Conservation (phyloP, 2,888 invertebrate species). For the Sinopyrophorus schimmeli region DNA sequence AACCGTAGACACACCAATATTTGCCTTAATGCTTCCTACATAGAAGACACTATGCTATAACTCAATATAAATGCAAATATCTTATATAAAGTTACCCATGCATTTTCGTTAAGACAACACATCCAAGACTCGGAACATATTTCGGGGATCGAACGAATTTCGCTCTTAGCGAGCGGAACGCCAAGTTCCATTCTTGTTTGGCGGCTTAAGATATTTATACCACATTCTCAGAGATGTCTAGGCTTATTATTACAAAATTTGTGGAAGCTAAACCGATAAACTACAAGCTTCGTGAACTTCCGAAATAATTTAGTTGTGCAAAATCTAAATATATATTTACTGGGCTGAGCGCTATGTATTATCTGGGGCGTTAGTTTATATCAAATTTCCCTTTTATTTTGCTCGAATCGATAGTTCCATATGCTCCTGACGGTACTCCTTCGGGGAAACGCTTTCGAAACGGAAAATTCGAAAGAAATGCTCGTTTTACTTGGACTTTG, state of each 20-base stretch:
- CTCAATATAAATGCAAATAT: constrained; percentile 58
- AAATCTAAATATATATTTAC: too few relatives aligned
- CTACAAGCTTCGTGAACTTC: constrained; percentile 16
- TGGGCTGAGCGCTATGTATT: too few relatives aligned
- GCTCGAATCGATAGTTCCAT: too few relatives aligned
- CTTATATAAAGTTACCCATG: constrained; percentile 54
- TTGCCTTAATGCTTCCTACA: constrained; percentile 51
- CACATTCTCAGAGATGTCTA: constrained; percentile 29
- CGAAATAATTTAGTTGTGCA: constrained; percentile 14
- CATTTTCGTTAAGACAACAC: constrained; percentile 55
- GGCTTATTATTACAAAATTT: constrained; percentile 33
- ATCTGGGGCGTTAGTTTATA: too few relatives aligned
- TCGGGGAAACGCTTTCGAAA: too few relatives aligned
- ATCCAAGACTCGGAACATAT: constrained; percentile 43
- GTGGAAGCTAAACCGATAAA: constrained; percentile 30
- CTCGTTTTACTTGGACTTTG: too few relatives aligned
- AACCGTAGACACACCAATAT: constrained; percentile 54
- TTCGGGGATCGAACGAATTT: constrained; percentile 13
- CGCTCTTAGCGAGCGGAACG: constrained; percentile 3
- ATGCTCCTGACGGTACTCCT: too few relatives aligned
- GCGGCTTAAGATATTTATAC: constrained; percentile 22
- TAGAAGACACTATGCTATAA: constrained; percentile 50
- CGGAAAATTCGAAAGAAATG: too few relatives aligned
- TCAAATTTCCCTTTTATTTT: too few relatives aligned
- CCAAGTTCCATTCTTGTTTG: constrained; percentile 13